Base-by-base conservation (phyloP, 2,113 vertebrate species). In the human region DNA sequence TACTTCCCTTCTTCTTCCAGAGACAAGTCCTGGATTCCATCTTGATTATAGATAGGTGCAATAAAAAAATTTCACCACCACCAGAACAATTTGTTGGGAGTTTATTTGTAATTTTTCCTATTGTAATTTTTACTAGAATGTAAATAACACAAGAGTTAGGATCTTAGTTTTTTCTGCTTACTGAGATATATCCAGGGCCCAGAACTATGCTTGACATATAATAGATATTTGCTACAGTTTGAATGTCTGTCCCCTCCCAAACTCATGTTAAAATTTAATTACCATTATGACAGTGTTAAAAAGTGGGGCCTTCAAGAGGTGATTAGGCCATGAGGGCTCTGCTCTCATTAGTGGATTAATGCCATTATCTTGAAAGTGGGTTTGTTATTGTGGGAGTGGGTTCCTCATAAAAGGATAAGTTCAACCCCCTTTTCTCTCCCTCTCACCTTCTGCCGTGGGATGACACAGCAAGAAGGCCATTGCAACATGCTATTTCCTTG, bases 121-220 rank as follows among this genome's bases (percentile, higher is more conserved):
- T 55, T 83, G 18, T 38, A 78, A 78, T 93, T 94, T 94, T 52
- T 22, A 84, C 38, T 89, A 80, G 72, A 64, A 92, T 75, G 27
- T 89, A 73, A 55, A 89, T 89, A 94, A 32, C 52, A 73, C 8
- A 89, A 35, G 8, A 25, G 38, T n/a, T 83, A 61, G 43, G 76
- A 92, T 94, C 64, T 84, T 81, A 61, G 64, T 92, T 75, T 72
- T 38, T 66, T 93, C 17, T 93, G 38, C 35, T 94, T 75, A 82
- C 64, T 88, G 48, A 75, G 73, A 10, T 76, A 82, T 6, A 8
- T 78, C 68, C 75, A 82, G 59, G 68, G 22, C 40, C 76, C 25
- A 75, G 81, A 87, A 57, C 64, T 81, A 13, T 93, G 55, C 35
- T 59, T 83, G 79, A 57, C 8, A 78, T 35, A 38, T 55, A 59